Percentiles rank a stretch among this genome's conserved stretches.
Evolutionary conservation across 1,140 invertebrate genomes (phyloP).

Genomic region (Oryzaephilus surinamensis): DNA sequence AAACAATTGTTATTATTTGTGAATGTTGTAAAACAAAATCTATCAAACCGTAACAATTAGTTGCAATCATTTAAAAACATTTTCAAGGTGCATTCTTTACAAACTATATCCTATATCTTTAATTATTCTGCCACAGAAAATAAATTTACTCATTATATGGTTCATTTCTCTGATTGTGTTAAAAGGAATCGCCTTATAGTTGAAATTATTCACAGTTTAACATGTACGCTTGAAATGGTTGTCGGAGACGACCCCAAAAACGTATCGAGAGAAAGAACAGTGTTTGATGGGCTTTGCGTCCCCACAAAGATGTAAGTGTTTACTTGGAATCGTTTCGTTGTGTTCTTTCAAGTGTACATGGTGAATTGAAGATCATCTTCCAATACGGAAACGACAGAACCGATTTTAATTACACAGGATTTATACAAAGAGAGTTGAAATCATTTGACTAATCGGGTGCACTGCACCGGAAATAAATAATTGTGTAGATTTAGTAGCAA

Average conservation of each 20-base stretch:
- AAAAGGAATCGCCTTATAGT: not conserved
- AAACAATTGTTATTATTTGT: too few relatives aligned
- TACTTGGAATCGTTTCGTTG: too few relatives aligned
- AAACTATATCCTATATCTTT: too few relatives aligned
- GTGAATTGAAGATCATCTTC: constrained; percentile 7
- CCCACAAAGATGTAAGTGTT: too few relatives aligned
- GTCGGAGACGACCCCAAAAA: constrained; percentile 7
- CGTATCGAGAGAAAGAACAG: constrained; percentile 1
- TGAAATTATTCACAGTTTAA: constrained; percentile 1
- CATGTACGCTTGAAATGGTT: constrained; percentile 7
- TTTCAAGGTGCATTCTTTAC: too few relatives aligned
- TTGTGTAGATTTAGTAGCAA: constrained; percentile 17
- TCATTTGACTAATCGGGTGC: constrained; percentile 15
- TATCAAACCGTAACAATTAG: too few relatives aligned
- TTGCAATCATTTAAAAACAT: too few relatives aligned
- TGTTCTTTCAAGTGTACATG: not conserved
- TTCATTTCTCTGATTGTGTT: constrained; percentile 13
- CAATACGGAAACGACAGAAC: constrained; percentile 6
- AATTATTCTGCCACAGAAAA: too few relatives aligned
- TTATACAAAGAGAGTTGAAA: constrained; percentile 13
- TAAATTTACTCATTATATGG: constrained; percentile 7
- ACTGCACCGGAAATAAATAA: constrained; percentile 17
- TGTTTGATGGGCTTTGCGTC: constrained; percentile 3
- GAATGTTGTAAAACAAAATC: too few relatives aligned
- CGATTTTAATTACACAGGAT: constrained; percentile 16